These are phyloP conservation scores for Drosophila orena DNA, from an alignment of 1,140 invertebrate species.

Conservation along the genomic window DNA sequence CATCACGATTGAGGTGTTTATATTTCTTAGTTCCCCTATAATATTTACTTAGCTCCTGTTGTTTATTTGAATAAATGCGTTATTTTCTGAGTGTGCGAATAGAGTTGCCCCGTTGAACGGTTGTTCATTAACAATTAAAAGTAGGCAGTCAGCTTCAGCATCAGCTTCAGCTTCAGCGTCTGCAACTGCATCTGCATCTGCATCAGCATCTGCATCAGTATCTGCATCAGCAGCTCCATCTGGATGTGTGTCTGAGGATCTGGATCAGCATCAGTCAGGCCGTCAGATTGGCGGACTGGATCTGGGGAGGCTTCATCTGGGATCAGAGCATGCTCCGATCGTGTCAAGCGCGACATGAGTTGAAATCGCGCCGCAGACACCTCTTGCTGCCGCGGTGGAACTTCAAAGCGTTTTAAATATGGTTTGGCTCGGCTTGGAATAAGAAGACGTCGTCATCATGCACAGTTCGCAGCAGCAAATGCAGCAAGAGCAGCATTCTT, in stretches of 20 bases:
- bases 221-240: constrained; percentile 17
- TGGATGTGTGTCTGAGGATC: constrained; percentile 4
- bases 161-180: not conserved
- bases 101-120: not conserved
- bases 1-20: too few species aligned
- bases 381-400: constrained; percentile 49
- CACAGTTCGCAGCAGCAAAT: not conserved
- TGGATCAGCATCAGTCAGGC: constrained; percentile 35
- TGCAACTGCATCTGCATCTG: not conserved
- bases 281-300: constrained; percentile 30
- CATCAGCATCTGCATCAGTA: constrained; percentile 4
- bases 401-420: constrained; percentile 76
- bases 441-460: constrained; percentile 7
- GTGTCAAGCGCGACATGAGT: constrained; percentile 47
- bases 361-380: constrained; percentile 49
- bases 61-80: not conserved
- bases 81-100: not conserved
- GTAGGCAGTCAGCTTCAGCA: constrained; percentile 1
- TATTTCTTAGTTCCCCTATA: too few species aligned
- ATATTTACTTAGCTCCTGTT: too few species aligned
- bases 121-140: constrained; percentile 44
- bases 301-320: constrained; percentile 40
- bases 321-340: constrained; percentile 37
- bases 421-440: constrained; percentile 60
- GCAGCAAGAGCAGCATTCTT: constrained; percentile 23